Conservation (phyloP, 2,797 vertebrate genomes). For the Propithecus deckenii region DNA sequence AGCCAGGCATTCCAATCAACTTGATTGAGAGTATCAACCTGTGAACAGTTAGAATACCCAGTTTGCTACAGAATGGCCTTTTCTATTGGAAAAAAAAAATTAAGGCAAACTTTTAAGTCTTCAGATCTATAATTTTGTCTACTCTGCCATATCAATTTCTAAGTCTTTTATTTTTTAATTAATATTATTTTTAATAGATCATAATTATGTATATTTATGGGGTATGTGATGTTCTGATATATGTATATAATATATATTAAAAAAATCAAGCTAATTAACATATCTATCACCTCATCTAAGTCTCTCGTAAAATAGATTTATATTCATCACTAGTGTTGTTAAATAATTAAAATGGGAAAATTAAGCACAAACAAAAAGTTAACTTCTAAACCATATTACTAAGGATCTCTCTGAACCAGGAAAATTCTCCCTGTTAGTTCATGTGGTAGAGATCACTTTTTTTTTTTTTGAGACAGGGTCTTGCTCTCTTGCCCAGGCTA, state of each 20-base stretch:
- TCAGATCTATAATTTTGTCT: not conserved
- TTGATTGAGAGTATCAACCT: constrained; percentile 94
- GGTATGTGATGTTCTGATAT: not conserved
- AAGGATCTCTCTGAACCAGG: not conserved
- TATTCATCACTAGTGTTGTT: not conserved
- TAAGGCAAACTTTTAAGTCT: not conserved
- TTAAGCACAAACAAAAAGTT: not conserved
- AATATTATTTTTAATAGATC: not conserved
- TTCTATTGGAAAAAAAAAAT: not conserved
- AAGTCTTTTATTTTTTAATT: not conserved
- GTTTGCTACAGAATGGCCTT: not conserved
- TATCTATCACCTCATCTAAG: not conserved
- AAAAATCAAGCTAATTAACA: not conserved
- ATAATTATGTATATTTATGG: not conserved
- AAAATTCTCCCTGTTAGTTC: not conserved
- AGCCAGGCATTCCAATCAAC: constrained; percentile 98
- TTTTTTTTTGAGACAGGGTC: not conserved
- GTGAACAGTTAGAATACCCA: constrained; percentile 32
- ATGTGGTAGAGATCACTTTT: not conserved
- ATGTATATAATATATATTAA: not conserved
- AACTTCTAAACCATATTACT: not conserved
- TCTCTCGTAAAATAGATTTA: constrained; percentile 19
- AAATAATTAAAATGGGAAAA: constrained; percentile 38
- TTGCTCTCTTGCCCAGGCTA: too few species aligned
- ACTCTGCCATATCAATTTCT: not conserved